These are phyloP conservation scores for Cotesia chilonis DNA, from an alignment of 1,140 invertebrate genomes.

Conservation along the genomic window DNA sequence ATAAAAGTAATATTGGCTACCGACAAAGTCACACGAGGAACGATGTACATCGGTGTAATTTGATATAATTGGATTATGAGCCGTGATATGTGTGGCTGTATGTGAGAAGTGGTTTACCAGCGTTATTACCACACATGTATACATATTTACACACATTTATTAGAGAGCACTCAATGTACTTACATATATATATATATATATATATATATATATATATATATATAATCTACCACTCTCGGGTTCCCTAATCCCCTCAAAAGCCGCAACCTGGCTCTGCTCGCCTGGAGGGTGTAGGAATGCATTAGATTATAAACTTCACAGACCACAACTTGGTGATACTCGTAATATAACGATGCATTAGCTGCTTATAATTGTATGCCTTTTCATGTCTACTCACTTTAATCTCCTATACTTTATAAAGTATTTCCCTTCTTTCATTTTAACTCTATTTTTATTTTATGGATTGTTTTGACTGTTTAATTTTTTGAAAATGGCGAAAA, in stretches of 20 bases:
- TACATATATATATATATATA: slow-evolving; percentile 10
- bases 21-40: slow-evolving; percentile 19
- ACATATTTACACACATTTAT: slow-evolving; percentile 43
- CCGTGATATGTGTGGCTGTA: slow-evolving; percentile 54
- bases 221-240: too few relatives aligned
- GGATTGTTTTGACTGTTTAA: too few relatives aligned
- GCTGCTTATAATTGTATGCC: slow-evolving; percentile 33
- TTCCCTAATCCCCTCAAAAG: too few relatives aligned
- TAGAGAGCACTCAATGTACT: slow-evolving; percentile 59
- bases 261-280: slow-evolving; percentile 46
- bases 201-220: not conserved
- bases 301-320: slow-evolving; percentile 66
- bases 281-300: slow-evolving; percentile 53
- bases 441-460: not conserved
- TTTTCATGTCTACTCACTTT: slow-evolving; percentile 28
- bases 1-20: not conserved
- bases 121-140: slow-evolving; percentile 29
- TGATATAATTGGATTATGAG: slow-evolving; percentile 63
- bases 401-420: not conserved
- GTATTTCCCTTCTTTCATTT: slow-evolving; percentile 4
- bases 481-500: too few relatives aligned
- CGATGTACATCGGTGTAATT: slow-evolving; percentile 54
- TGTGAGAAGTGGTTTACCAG: slow-evolving; percentile 53
- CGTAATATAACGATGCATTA: slow-evolving; percentile 50
- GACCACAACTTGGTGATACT: slow-evolving; percentile 47